Percentiles rank a stretch among this genome's conserved stretches.
Evolutionary conservation across 2,797 vertebrate genomes (phyloP).

Genomic region (Pelobates cultripes): DNA sequence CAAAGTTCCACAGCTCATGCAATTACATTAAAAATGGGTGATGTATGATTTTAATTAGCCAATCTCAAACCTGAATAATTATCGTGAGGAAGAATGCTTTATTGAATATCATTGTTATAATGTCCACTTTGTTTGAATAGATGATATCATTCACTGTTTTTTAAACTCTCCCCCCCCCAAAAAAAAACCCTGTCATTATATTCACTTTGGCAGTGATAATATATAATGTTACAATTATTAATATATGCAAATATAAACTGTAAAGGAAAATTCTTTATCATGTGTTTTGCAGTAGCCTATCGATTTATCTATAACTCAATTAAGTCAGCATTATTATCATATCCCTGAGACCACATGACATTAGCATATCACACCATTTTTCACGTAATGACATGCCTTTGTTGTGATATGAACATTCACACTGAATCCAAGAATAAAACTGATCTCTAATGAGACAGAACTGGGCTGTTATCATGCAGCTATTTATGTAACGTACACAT

Average conservation of each 20-base stretch:
- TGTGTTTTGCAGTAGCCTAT: conserved; percentile 1
- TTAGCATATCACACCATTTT: conserved; percentile 29
- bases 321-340: conserved; percentile 48
- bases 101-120: neutral
- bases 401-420: neutral
- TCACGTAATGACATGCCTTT: conserved; percentile 31
- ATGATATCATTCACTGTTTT: too few species aligned
- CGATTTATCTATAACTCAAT: conserved; percentile 46
- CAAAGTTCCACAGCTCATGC: neutral
- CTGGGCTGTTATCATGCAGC: neutral
- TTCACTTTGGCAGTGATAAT: neutral
- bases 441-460: conserved; percentile 24
- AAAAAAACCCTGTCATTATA: neutral
- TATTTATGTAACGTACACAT: neutral
- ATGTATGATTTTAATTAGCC: conserved; percentile 13
- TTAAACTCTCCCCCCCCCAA: neutral
- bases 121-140: too few species aligned
- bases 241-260: neutral
- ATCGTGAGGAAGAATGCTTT: neutral
- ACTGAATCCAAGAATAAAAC: conserved; percentile 11
- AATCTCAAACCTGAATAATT: neutral
- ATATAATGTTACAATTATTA: neutral
- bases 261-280: conserved; percentile 11
- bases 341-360: conserved; percentile 8
- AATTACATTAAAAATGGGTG: conserved; percentile 10